Evolutionary conservation across 2,113 vertebrate species (phyloP), one percentile per base, ranked within the genome.

Genomic region (Muntiacus muntjak): DNA sequence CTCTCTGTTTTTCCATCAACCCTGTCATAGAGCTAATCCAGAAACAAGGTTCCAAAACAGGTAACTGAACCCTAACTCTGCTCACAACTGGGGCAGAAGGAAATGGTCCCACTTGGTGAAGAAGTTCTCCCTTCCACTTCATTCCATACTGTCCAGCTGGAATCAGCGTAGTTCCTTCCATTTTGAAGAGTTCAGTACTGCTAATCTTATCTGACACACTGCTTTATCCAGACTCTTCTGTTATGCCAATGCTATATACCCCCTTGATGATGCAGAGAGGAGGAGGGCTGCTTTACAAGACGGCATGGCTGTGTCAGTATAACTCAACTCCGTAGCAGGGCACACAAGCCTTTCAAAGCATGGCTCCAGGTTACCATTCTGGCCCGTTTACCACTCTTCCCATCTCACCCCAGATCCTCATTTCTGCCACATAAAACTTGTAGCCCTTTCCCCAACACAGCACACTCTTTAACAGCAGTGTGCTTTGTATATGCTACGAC

Each of bases 251-350:
- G 67, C 64, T 14, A 15, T 7, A 11, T 26, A 90, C 28, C 2
- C 36, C 11, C 47, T 64, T n/a, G 57, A 83, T 10, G 45, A 55
- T 7, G 57, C 14, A 28, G 11, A 62, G 7, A 11, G 52, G 50
- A 67, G 78, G 43, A 71, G 12, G 5, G 21, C 81, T 57, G 71
- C 57, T 45, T 47, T 36, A 54, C 30, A 12, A 33, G 4, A 14
- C 30, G 0, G 3, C 15, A 5, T 0, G 4, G 45, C 3, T 9
- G 1, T 9, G 6, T 43, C 26, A 14, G 2, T 7, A 6, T 19
- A 50, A 57, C 45, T 50, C 6, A 0, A 6, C 50, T 30, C 16
- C 21, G 36, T 33, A 4, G 8, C 55, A 10, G 0, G 36, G 36
- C 55, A n/a, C 82, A 12, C 67, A 62, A 12, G 45, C 33, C 50